Evolutionary conservation across 2,888 invertebrate species (phyloP), one percentile per base, ranked within the genome.

Genomic region (Oligia fasciuncula): DNA sequence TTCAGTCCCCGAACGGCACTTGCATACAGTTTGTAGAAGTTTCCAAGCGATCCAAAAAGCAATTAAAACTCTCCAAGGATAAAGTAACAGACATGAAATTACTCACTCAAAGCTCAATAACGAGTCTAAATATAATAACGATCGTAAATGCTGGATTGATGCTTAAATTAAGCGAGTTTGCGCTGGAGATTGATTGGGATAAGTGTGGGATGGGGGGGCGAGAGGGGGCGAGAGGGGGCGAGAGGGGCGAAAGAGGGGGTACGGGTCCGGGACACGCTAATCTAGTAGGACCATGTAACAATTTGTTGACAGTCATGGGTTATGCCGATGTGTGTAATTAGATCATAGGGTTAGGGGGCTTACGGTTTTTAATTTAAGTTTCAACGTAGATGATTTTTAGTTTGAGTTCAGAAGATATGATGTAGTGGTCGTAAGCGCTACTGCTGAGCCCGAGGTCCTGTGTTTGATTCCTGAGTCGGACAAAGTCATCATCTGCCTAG

Each of bases 81-180:
- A 83, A 29, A 62, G 57, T 62, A 80, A 83, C 81, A 73, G 80
- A 81, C 79, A 78, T 80, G 46, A 78, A 70, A 46, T 82, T 86
- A 81, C 78, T 74, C 73, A 85, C 85, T 84, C 77, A 85, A 85
- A 81, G 87, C 89, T 90, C 40, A 57, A 74, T 84, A 91, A 92
- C 89, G 84, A 89, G 88, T 85, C 80, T 81, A 90, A 91, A 93
- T 93, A 92, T 93, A 93, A 94, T 94, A 95, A 95, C 93, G 93
- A 94, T 88, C 88, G 90, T 91, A 95, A 95, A 95, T 95, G 91
- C 92, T 90, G 89, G 94, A 93, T 94, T 93, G 92, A 93, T 93
- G 93, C 95, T 90, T 92, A 92, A 94, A 94, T 94, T 95, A 94
- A 95, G 91, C 91, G 93, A 93, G 93, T 94, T 94, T 94, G 91